phyloP scores from a whole-genome alignment of 2,113 vertebrate species.

The Rhabdomys dilectus region DNA sequence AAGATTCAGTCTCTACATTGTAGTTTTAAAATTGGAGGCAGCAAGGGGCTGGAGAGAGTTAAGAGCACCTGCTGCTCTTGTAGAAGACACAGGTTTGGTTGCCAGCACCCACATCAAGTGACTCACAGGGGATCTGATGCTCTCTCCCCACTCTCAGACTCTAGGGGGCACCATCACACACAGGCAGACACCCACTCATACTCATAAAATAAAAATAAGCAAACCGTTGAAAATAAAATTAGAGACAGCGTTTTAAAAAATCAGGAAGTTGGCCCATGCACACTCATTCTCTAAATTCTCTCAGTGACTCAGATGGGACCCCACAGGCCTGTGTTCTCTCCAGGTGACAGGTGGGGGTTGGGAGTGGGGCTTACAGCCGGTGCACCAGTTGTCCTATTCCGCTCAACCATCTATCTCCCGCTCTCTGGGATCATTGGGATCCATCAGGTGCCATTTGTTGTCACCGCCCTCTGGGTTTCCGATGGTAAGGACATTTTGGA shows the following conservation, averaged over 20 bases:
- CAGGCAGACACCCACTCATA: not conserved
- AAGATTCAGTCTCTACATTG: not conserved
- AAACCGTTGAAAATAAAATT: not conserved
- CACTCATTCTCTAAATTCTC: not conserved
- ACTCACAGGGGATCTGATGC: not conserved
- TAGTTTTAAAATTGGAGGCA: not conserved
- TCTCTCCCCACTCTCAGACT: not conserved
- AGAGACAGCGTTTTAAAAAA: slow-evolving; percentile 11
- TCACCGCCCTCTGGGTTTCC: not conserved
- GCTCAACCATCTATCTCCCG: too few relatives aligned
- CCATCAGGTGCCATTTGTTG: not conserved
- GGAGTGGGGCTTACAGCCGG: not conserved
- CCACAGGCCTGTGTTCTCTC: rapidly evolving
- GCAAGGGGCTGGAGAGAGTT: not conserved
- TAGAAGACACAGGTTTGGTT: not conserved
- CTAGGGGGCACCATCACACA: too few relatives aligned
- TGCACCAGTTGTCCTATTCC: not conserved
- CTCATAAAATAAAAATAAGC: not conserved
- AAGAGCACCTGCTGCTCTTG: not conserved
- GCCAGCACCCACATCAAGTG: not conserved
- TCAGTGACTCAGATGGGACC: not conserved
- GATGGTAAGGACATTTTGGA: not conserved
- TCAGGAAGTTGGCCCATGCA: not conserved
- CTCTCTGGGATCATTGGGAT: not conserved
- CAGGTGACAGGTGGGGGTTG: not conserved